Evolutionary conservation across 2,888 invertebrate genomes (phyloP).

Genomic region (Osmoderma eremita): DNA sequence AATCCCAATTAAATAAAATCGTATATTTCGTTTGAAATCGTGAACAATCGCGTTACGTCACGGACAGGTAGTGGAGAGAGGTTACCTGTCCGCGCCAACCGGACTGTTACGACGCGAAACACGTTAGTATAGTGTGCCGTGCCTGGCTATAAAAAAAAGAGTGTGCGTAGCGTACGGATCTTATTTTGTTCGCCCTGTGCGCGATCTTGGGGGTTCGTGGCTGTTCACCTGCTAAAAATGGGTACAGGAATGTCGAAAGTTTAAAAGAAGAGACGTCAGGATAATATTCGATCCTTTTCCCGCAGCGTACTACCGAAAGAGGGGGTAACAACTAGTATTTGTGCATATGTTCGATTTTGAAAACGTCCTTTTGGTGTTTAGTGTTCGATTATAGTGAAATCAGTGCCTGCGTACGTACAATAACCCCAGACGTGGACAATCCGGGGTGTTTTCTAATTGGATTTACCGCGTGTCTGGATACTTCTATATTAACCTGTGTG

Average conservation of each 20-base stretch:
- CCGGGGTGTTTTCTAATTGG: constrained; percentile 24
- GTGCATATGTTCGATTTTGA: constrained; percentile 25
- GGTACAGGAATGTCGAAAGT: too few relatives aligned
- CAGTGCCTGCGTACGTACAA: constrained; percentile 13
- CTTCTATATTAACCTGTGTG: neutral
- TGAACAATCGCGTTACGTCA: constrained; percentile 46
- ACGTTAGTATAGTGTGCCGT: constrained; percentile 32
- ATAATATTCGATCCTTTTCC: neutral
- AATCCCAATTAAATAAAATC: constrained; percentile 48
- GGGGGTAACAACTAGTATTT: neutral
- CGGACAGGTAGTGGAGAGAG: constrained; percentile 48
- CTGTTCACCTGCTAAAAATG: neutral
- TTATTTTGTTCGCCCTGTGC: neutral
- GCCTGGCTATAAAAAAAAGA: constrained; percentile 23
- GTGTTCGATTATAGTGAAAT: constrained; percentile 21
- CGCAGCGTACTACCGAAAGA: too few relatives aligned
- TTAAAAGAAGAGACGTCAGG: neutral
- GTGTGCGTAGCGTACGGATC: constrained; percentile 12
- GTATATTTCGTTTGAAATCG: constrained; percentile 47
- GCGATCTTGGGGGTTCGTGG: neutral
- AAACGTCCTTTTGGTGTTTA: constrained; percentile 10
- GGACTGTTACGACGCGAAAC: constrained; percentile 33
- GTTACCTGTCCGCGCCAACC: constrained; percentile 31
- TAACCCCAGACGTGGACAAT: neutral
- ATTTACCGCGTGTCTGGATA: constrained; percentile 1